Evolutionary conservation across 2,113 vertebrate genomes (phyloP).

Genomic region (Prunella fulvescens): DNA sequence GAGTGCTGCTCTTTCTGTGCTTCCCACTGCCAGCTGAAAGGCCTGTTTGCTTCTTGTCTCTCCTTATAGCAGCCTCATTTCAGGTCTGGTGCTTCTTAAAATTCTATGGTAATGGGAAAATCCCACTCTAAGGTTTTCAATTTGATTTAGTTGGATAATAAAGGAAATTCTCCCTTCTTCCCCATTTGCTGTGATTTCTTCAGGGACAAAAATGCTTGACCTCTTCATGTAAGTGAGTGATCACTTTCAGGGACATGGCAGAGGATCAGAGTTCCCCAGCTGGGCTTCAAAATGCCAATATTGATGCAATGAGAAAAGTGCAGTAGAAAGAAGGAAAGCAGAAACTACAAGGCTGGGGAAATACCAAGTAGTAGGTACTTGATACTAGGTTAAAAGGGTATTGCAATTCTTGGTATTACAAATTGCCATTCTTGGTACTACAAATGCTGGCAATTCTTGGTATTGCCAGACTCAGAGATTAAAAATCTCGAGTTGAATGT

Average conservation of each 20-base stretch:
- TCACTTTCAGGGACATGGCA: background rate
- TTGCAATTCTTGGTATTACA: background rate
- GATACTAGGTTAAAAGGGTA: background rate
- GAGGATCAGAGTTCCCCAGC: background rate
- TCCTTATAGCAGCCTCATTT: conserved; percentile 21
- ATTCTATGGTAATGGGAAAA: background rate
- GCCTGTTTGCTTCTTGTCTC: conserved; percentile 44
- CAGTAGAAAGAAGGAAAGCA: background rate
- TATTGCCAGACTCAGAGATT: background rate
- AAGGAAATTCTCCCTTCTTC: background rate
- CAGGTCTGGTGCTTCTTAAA: background rate
- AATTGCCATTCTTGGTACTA: background rate
- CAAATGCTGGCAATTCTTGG: background rate
- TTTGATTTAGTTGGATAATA: background rate
- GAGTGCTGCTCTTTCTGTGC: background rate
- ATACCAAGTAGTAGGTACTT: background rate
- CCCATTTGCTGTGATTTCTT: background rate
- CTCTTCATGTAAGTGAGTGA: background rate
- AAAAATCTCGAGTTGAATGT: background rate
- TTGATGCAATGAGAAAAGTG: background rate
- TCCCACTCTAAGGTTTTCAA: background rate
- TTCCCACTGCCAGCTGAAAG: conserved; percentile 20
- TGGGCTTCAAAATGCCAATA: background rate
- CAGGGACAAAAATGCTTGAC: background rate
- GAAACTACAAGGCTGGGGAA: background rate